A percentile compares a stretch with the other conserved stretches of the same genome.
Conservation (phyloP, 2,797 vertebrate genomes). For the Macrochelys suwanniensis region DNA sequence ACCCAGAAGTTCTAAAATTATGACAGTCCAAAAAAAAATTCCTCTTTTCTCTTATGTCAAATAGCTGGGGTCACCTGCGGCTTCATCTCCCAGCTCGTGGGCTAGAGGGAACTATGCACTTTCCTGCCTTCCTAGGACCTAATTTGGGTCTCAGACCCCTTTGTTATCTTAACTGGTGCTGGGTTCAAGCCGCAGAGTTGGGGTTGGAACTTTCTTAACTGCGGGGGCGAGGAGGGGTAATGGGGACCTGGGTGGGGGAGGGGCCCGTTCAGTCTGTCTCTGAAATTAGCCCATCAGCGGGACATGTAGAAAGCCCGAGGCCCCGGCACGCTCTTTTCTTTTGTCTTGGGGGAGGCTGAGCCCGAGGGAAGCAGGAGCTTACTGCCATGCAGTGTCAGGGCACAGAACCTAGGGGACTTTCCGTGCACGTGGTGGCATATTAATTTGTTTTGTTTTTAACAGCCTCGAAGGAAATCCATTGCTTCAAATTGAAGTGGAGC, state of each 20-base stretch:
- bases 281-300: neutral
- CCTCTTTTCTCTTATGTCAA: neutral
- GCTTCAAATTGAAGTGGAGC: slow-evolving; percentile 99
- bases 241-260: neutral
- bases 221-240: accelerated
- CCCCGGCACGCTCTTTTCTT: neutral
- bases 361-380: accelerated
- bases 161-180: accelerated
- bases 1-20: neutral
- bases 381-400: accelerated
- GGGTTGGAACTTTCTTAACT: accelerated
- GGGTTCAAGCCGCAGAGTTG: accelerated
- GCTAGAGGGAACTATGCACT: neutral
- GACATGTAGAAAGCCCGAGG: accelerated
- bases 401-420: accelerated
- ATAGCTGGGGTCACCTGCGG: accelerated
- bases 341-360: accelerated
- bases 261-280: neutral
- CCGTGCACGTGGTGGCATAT: accelerated
- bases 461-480: slow-evolving; percentile 93
- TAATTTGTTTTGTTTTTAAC: slow-evolving; percentile 71
- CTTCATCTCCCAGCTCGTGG: neutral
- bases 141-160: neutral
- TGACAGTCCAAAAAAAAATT: accelerated
- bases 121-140: neutral